These are phyloP conservation scores for Mormyrops attenuatus DNA, from an alignment of 2,797 vertebrate species.

Conservation along the genomic window DNA sequence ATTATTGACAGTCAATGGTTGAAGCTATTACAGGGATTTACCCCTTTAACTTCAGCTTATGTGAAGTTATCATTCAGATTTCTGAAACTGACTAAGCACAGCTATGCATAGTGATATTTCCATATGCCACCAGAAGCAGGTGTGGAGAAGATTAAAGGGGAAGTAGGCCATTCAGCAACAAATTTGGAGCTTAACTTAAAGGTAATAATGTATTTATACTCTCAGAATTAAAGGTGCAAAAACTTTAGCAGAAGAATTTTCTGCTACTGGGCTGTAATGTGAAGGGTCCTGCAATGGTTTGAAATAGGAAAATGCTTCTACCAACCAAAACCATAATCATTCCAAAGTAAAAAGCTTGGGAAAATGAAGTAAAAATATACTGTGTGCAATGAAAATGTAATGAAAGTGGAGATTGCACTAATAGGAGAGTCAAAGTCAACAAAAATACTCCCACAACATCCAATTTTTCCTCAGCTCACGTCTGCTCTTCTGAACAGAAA, in stretches of 20 bases:
- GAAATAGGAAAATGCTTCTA: background rate
- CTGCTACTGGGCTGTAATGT: background rate
- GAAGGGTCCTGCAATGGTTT: background rate
- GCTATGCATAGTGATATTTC: background rate
- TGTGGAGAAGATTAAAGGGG: background rate
- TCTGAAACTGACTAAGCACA: background rate
- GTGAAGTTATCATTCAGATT: background rate
- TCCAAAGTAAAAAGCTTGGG: background rate
- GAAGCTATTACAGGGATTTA: background rate
- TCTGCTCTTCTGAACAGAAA: background rate
- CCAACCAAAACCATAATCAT: background rate
- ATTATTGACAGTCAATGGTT: background rate
- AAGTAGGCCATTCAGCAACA: background rate
- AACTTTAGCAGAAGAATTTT: background rate
- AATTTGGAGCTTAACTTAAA: background rate
- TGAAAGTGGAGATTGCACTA: background rate
- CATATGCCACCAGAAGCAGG: background rate
- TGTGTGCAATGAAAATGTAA: background rate
- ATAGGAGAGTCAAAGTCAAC: background rate
- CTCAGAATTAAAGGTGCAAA: background rate
- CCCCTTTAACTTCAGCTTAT: background rate
- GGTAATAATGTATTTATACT: background rate
- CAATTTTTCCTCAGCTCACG: background rate
- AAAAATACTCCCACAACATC: background rate
- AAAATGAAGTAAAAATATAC: slow-evolving; percentile 1